A percentile compares a stretch with the other conserved stretches of the same genome.
Conservation (phyloP, 2,113 vertebrate genomes). For the Blennius ocellaris region DNA sequence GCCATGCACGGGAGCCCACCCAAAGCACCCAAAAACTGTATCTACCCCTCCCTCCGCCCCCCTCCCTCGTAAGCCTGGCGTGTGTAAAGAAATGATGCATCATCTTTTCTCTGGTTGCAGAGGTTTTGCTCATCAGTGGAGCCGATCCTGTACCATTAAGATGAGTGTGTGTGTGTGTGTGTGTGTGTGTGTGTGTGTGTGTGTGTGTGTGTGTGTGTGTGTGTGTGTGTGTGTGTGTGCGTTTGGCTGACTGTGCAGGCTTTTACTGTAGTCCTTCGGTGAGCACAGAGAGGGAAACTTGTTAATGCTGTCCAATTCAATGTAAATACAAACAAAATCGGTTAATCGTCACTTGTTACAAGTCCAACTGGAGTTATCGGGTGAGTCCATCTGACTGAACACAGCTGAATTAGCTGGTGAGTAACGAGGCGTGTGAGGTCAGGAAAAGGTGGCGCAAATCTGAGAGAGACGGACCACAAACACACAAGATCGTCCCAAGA, state of each 20-base stretch:
- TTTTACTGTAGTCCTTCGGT: slow-evolving; percentile 80
- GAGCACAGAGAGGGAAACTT: slow-evolving; percentile 78
- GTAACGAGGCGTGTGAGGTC: slow-evolving; percentile 55
- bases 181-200: neutral
- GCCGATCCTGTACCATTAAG: neutral
- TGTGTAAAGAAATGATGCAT: slow-evolving; percentile 14
- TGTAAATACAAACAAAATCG: slow-evolving; percentile 66
- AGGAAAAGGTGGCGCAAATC: slow-evolving; percentile 23
- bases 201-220: slow-evolving; percentile 5
- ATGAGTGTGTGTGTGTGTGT: neutral
- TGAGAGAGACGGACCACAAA: slow-evolving; percentile 15
- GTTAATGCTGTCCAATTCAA: slow-evolving; percentile 55
- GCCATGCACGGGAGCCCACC: slow-evolving; percentile 59
- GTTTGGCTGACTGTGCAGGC: slow-evolving; percentile 80
- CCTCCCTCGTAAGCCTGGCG: slow-evolving; percentile 65
- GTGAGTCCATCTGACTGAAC: slow-evolving; percentile 21
- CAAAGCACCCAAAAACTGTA: slow-evolving; percentile 32
- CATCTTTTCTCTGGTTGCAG: slow-evolving; percentile 34
- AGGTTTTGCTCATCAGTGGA: neutral
- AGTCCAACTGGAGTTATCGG: slow-evolving; percentile 42
- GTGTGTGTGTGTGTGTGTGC: slow-evolving; percentile 5
- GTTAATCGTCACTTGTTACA: slow-evolving; percentile 47
- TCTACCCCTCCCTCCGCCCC: slow-evolving; percentile 52
- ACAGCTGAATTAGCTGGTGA: slow-evolving; percentile 48
- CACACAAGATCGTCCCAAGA: slow-evolving; percentile 25